Conservation (phyloP, 1,140 invertebrate species). For the Trigoniulus corallinus region DNA sequence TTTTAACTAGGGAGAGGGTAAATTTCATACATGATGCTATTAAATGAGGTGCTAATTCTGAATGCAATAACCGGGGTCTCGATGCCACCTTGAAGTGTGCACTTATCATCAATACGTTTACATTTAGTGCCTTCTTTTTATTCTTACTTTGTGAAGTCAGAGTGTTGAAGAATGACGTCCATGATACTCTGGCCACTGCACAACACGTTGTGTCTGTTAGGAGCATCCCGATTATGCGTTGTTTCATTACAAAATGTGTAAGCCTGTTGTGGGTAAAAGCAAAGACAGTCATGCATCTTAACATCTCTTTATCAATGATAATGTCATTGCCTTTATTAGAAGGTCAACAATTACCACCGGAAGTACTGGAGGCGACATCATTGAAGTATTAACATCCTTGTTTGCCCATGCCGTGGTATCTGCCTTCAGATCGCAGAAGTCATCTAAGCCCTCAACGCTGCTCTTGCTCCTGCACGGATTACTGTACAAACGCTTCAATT, state of each 20-base stretch:
- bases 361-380: not conserved
- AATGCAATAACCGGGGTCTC: too few species aligned
- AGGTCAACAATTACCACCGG: slow-evolving; percentile 29
- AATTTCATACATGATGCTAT: too few species aligned
- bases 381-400: not conserved
- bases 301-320: not conserved
- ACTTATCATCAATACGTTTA: too few species aligned
- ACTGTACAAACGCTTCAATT: not conserved
- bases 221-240: slow-evolving; percentile 40
- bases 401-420: not conserved
- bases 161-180: slow-evolving; percentile 40
- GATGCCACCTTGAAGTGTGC: too few species aligned
- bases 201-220: slow-evolving; percentile 48
- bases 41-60: too few species aligned
- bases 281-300: not conserved
- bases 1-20: too few species aligned
- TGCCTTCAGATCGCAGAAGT: not conserved
- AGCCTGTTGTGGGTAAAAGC: slow-evolving; percentile 20
- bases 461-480: not conserved
- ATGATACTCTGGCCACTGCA: slow-evolving; percentile 39
- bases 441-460: not conserved
- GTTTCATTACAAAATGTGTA: slow-evolving; percentile 40
- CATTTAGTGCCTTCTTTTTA: not conserved
- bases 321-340: slow-evolving; percentile 37
- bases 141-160: slow-evolving; percentile 30